Evolutionary conservation across 2,113 vertebrate genomes (phyloP).

Genomic region (Pristiophorus japonicus): DNA sequence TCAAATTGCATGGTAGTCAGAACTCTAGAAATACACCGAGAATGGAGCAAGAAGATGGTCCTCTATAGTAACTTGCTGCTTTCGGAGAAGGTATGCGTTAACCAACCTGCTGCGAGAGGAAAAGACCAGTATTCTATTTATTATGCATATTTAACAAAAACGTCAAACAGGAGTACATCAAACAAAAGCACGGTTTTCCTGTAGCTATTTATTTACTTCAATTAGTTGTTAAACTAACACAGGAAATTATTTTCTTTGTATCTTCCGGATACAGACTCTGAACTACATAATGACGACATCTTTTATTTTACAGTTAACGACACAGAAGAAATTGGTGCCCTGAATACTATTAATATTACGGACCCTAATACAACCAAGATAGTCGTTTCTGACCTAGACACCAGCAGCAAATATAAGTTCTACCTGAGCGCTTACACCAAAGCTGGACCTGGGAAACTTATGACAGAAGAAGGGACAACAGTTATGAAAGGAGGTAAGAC

Average conservation of each 20-base stretch:
- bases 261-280: background rate
- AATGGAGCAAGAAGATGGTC: background rate
- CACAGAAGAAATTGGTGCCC: constrained; percentile 66
- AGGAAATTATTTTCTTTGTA: background rate
- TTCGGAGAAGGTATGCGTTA: too few relatives aligned
- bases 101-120: background rate
- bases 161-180: background rate
- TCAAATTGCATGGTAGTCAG: background rate
- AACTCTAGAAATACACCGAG: background rate
- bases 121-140: background rate
- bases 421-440: constrained; percentile 78
- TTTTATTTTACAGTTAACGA: constrained; percentile 72
- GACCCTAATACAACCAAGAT: constrained; percentile 62
- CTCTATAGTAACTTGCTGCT: background rate
- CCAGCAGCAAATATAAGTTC: constrained; percentile 83
- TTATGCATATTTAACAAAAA: background rate
- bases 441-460: constrained; percentile 72
- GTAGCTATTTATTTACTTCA: constrained; percentile 16
- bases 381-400: constrained; percentile 65
- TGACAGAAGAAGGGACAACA: constrained; percentile 76
- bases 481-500: constrained; percentile 76
- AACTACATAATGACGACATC: background rate
- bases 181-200: background rate
- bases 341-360: constrained; percentile 65
- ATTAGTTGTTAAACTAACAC: background rate